Conservation (phyloP, 1,140 invertebrate genomes). For the Orius laevigatus region DNA sequence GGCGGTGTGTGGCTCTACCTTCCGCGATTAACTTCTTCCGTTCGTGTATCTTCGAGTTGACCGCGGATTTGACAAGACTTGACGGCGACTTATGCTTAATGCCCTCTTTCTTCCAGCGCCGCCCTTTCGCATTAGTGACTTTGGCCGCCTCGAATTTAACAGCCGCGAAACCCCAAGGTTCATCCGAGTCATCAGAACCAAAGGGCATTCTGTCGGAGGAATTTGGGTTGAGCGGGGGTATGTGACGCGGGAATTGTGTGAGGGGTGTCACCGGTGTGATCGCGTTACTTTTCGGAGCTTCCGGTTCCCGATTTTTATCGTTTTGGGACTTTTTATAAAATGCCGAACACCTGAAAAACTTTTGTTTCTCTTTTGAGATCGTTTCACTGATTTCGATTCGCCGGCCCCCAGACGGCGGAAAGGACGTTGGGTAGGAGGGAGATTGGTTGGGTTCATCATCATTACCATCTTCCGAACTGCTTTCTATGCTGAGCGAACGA, state of each 20-base stretch:
- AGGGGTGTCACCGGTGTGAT: constrained; percentile 20
- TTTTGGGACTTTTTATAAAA: constrained; percentile 33
- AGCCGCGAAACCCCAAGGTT: constrained; percentile 64
- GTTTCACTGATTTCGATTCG: constrained; percentile 35
- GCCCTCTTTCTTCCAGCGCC: constrained; percentile 27
- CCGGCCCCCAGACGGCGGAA: constrained; percentile 26
- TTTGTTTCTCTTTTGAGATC: constrained; percentile 72
- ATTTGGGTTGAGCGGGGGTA: constrained; percentile 12
- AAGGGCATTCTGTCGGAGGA: constrained; percentile 20
- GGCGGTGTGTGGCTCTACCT: constrained; percentile 7
- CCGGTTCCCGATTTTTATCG: not conserved
- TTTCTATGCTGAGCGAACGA: constrained; percentile 30
- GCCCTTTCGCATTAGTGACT: constrained; percentile 15
- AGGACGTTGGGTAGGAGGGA: constrained; percentile 29
- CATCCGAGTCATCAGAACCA: constrained; percentile 28
- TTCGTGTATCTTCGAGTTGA: constrained; percentile 40
- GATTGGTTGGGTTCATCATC: constrained; percentile 31
- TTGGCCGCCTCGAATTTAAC: constrained; percentile 25
- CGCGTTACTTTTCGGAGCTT: constrained; percentile 12
- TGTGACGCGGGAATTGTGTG: constrained; percentile 20
- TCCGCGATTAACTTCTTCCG: constrained; percentile 21
- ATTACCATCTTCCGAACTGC: constrained; percentile 40
- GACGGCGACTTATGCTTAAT: constrained; percentile 29
- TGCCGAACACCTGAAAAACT: constrained; percentile 61
- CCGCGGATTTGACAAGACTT: constrained; percentile 44